Base-by-base conservation (phyloP, 2,113 vertebrate genomes). In the Craseonycteris thonglongyai region DNA sequence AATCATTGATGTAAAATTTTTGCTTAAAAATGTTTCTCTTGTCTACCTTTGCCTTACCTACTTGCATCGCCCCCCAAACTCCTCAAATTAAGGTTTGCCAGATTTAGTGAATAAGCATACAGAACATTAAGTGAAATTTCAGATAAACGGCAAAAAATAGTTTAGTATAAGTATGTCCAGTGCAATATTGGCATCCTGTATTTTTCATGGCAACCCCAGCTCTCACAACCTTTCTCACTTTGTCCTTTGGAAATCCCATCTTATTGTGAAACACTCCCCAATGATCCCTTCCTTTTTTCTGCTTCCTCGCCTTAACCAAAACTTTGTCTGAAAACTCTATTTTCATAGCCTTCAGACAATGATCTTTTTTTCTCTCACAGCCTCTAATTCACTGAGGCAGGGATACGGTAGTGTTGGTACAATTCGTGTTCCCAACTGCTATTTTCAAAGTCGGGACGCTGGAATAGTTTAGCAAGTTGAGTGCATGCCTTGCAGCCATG, bases 121-220 rank as follows among this genome's bases (percentile, higher is more conserved):
- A 87, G 42, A 12, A 28, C 49, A 26, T n/a, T 30, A 19, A 59
- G 79, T 95, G 93, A 83, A 58, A 81, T 91, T 93, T 91, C 42
- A 83, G 51, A 56, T 86, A 78, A 93, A 85, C 33, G 93, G 47
- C 72, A 97, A 93, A 45, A 56, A 76, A 58, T 80, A 72, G 38
- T 71, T 92, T 59, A 51, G 22, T 58, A 11, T 69, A 74, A 56
- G 28, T 59, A 18, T 85, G 18, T 69, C 59, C 42, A 12, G 26
- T 85, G 47, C 22, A 75, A 0, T 86, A 40, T 79, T 49, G 80
- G 8, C 40, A 19, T 94, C 26, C 65, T 80, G 3, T 88, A 16
- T 89, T 81, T 79, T 76, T 69, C 42, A 56, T 69, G 38, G 30
- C 45, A 58, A 14, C 65, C 47, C 51, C 61, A 1, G 40, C 40